A percentile compares a stretch with the other conserved stretches of the same genome.
These are phyloP conservation scores for Drosophila pegasa DNA, from an alignment of 2,888 invertebrate species.

Conservation along the genomic window DNA sequence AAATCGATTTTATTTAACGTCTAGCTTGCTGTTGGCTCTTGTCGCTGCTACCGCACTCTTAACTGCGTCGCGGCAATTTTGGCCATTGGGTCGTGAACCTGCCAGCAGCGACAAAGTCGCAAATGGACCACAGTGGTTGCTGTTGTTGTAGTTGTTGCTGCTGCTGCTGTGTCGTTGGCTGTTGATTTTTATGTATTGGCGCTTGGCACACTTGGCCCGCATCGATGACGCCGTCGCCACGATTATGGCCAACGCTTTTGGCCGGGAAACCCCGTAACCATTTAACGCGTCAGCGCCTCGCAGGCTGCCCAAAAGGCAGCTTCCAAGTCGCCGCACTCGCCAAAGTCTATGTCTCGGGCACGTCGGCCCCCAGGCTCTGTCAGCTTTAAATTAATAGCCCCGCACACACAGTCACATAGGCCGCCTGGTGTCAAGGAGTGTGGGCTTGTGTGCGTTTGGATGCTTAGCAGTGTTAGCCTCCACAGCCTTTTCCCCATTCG, in stretches of 20 bases:
- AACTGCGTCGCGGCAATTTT: conserved; percentile 57
- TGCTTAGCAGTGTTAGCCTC: conserved; percentile 28
- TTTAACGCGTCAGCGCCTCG: conserved; percentile 80
- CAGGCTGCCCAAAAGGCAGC: conserved; percentile 66
- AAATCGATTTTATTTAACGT: conserved; percentile 66
- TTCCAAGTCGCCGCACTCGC: conserved; percentile 44
- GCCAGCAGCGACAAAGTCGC: conserved; percentile 57
- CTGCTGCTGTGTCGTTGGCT: conserved; percentile 39
- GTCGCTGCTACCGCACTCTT: conserved; percentile 39
- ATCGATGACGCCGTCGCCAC: conserved; percentile 44
- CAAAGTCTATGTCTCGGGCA: conserved; percentile 45
- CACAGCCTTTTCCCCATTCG: conserved; percentile 44
- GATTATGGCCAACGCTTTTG: conserved; percentile 48
- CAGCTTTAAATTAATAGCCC: conserved; percentile 76
- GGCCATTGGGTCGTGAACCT: conserved; percentile 71
- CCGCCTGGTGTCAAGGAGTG: conserved; percentile 27
- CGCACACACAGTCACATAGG: conserved; percentile 45
- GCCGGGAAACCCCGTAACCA: conserved; percentile 67
- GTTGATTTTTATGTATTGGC: conserved; percentile 71
- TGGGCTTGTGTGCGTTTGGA: conserved; percentile 24
- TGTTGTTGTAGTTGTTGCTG: conserved; percentile 21
- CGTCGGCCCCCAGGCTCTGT: conserved; percentile 70
- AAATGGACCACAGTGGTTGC: conserved; percentile 53
- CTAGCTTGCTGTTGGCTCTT: conserved; percentile 6
- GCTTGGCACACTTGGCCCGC: conserved; percentile 70